Percentiles rank a stretch among this genome's conserved stretches.
These are phyloP conservation scores for Drosophila nikananu DNA, from an alignment of 1,140 invertebrate genomes.

Conservation along the genomic window DNA sequence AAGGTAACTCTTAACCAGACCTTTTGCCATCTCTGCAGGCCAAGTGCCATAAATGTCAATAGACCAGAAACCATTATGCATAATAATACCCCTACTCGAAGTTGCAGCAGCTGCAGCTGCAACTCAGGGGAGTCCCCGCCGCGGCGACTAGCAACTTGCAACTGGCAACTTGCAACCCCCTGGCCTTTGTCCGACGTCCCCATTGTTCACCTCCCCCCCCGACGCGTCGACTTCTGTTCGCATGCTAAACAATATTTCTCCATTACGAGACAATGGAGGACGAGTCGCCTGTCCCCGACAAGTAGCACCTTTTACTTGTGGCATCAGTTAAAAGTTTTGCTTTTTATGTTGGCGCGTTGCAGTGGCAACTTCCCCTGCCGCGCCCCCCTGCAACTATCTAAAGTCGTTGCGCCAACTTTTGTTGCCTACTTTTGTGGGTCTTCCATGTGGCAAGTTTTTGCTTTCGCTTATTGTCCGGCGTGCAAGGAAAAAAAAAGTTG, in stretches of 20 bases:
- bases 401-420: constrained; percentile 63
- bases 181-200: constrained; percentile 24
- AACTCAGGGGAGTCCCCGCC: constrained; percentile 6
- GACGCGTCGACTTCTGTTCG: constrained; percentile 31
- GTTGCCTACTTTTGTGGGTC: constrained; percentile 51
- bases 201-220: constrained; percentile 17
- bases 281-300: constrained; percentile 55
- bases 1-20: not conserved
- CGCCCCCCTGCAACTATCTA: constrained; percentile 49
- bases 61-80: constrained; percentile 81
- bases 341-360: constrained; percentile 74
- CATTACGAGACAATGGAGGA: constrained; percentile 77
- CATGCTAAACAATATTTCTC: constrained; percentile 80
- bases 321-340: constrained; percentile 79
- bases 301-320: constrained; percentile 81
- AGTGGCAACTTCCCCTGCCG: constrained; percentile 42
- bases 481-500: constrained; percentile 58
- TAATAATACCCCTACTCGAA: constrained; percentile 54
- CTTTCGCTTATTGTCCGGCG: constrained; percentile 71
- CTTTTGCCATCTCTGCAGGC: constrained; percentile 10
- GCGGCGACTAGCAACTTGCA: not conserved
- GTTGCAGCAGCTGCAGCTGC: constrained; percentile 41
- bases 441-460: constrained; percentile 55
- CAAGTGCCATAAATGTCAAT: constrained; percentile 77
- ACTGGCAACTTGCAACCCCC: constrained; percentile 7